A percentile compares a stretch with the other conserved stretches of the same genome.
Conservation (phyloP, 2,797 vertebrate genomes). For the Neopelma chrysocephalum region DNA sequence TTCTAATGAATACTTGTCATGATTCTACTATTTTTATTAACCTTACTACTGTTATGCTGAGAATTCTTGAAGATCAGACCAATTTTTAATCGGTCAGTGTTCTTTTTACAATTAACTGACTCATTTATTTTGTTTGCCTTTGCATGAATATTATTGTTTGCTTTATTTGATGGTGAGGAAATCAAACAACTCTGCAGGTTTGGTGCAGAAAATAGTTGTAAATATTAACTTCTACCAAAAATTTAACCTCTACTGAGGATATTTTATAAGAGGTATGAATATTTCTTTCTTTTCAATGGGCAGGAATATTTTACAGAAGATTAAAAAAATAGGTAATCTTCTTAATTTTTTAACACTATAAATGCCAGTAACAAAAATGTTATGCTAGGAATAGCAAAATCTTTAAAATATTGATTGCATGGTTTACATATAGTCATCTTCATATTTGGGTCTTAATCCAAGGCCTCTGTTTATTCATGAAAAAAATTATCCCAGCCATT, state of each 20-base stretch:
- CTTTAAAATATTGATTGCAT: not conserved
- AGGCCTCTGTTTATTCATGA: not conserved
- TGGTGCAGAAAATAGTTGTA: constrained; percentile 16
- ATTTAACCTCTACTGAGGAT: not conserved
- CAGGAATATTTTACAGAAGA: not conserved
- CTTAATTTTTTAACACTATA: not conserved
- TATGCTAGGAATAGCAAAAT: not conserved
- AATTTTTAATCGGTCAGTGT: constrained; percentile 72
- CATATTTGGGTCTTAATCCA: not conserved
- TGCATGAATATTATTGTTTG: constrained; percentile 38
- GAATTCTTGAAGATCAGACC: constrained; percentile 71
- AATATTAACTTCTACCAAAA: not conserved
- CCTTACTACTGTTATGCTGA: constrained; percentile 37
- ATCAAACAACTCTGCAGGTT: constrained; percentile 16
- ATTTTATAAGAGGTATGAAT: not conserved
- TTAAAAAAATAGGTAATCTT: not conserved
- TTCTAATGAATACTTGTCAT: constrained; percentile 72
- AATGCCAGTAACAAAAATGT: not conserved
- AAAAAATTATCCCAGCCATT: not conserved
- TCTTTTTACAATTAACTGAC: constrained; percentile 64
- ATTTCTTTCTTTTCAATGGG: not conserved
- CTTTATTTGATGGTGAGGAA: constrained; percentile 33
- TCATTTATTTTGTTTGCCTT: constrained; percentile 69
- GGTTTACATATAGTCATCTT: not conserved
- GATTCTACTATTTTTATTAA: constrained; percentile 74